Evolutionary conservation across 2,888 invertebrate genomes (phyloP), one percentile per base, ranked within the genome.

Genomic region (Drosophila maculinotata): DNA sequence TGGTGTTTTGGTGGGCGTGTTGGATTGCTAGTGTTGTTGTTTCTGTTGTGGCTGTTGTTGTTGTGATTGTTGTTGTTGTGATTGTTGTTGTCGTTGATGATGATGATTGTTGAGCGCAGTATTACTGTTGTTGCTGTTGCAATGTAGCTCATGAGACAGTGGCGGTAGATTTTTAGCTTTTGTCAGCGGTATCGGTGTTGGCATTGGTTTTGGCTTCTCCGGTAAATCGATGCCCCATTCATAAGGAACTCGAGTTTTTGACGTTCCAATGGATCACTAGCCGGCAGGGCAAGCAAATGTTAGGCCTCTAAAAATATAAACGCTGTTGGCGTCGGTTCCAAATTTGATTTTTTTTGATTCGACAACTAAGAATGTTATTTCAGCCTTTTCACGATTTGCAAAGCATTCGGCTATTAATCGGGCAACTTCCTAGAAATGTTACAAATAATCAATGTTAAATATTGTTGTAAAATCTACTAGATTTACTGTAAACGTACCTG

Each of bases 361-460:
- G 76, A 97, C 95, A 81, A 98, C 98, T 90, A 98, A 94, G 93
- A 98, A 97, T 93, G 97, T 97, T 92, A 98, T 97, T 91, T 97
- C 96, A 91, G 93, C 93, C 90, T 96, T 95, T 89, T 96, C 96
- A 89, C 96, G 94, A 91, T 97, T 95, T 58, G 97, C 97, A 92
- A 97, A 98, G 76, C 97, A 97, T 91, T 97, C 97, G 12, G 98
- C 98, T 89, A 98, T 98, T 70, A 97, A 93, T 83, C 97, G 94
- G 48, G 98, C 98, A 65, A 97, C 97, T 88, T 97, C 97, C 92
- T 92, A 45, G 2, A 66, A 70, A 65, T 7, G 8, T 5, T 31
- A 23, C 1, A 17, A 14, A 9, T 15, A 23, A 7, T 9, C 17
- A 17, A 30, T 35, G 4, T 9, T 12, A 14, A 31, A 12, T 10